phyloP scores from a whole-genome alignment of 2,888 invertebrate genomes.

The Dendrolimus houi region DNA sequence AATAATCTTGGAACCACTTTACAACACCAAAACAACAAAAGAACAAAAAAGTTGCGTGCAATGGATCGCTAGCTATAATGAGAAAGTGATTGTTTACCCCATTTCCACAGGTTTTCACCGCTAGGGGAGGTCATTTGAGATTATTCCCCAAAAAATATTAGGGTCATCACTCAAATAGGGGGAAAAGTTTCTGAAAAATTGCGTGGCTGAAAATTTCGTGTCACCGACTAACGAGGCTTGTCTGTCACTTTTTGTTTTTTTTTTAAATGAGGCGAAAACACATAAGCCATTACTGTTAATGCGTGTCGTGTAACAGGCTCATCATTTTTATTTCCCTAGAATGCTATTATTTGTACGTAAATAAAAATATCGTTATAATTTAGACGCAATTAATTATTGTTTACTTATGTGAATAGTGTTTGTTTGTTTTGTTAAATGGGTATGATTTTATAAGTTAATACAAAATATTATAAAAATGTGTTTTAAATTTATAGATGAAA shows the following conservation, averaged over 20 bases:
- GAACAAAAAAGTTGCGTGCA: slow-evolving; percentile 41
- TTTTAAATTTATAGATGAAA: too few relatives aligned
- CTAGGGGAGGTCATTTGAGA: slow-evolving; percentile 2
- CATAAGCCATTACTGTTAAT: slow-evolving; percentile 42
- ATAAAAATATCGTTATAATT: neutral
- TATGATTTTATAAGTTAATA: too few relatives aligned
- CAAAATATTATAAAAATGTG: too few relatives aligned
- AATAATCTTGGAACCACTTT: neutral
- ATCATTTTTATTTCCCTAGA: neutral
- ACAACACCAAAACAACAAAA: neutral
- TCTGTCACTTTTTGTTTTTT: slow-evolving; percentile 40
- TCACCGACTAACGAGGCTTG: slow-evolving; percentile 50
- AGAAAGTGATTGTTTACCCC: slow-evolving; percentile 48
- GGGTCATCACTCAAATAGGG: slow-evolving; percentile 47
- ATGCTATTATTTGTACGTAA: neutral
- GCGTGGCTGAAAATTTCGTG: slow-evolving; percentile 41
- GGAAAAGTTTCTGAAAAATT: slow-evolving; percentile 44
- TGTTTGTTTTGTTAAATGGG: neutral
- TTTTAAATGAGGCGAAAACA: slow-evolving; percentile 45
- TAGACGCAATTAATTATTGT: neutral
- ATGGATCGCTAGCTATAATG: slow-evolving; percentile 47
- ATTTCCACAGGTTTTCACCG: slow-evolving; percentile 19
- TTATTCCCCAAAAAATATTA: slow-evolving; percentile 29
- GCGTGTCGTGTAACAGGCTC: slow-evolving; percentile 15
- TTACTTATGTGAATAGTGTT: neutral